phyloP scores from a whole-genome alignment of 2,797 vertebrate species.

The Micromesistius poutassou region DNA sequence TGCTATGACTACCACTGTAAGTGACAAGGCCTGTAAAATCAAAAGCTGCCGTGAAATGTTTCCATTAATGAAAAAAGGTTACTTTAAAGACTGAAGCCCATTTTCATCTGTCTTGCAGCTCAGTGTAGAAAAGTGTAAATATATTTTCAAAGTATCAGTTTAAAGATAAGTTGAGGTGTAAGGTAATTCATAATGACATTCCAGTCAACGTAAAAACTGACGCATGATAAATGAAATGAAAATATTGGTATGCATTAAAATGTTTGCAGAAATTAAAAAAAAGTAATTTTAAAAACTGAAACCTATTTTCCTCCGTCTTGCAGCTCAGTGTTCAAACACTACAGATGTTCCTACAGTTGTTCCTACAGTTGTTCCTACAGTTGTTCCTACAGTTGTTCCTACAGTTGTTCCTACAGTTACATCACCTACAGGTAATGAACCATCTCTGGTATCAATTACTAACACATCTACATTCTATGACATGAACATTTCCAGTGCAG shows the following conservation, averaged over 20 bases:
- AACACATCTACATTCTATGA: slow-evolving; percentile 6
- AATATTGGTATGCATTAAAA: neutral
- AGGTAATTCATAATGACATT: neutral
- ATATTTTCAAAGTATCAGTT: neutral
- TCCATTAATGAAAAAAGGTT: neutral
- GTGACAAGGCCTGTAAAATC: slow-evolving; percentile 13
- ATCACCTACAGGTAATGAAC: slow-evolving; percentile 10
- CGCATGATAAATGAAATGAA: neutral
- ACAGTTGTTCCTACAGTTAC: too few species aligned
- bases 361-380: too few species aligned
- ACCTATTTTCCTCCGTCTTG: slow-evolving; percentile 1
- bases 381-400: too few species aligned
- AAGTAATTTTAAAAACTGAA: neutral
- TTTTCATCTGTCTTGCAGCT: too few species aligned
- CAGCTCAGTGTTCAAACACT: neutral
- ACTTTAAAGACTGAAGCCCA: neutral
- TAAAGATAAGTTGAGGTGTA: neutral
- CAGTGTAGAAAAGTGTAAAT: neutral
- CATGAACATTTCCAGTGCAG: neutral
- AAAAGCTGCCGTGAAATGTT: neutral
- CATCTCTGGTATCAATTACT: neutral
- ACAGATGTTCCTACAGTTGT: neutral
- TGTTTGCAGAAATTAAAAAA: neutral
- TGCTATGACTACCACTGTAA: slow-evolving; percentile 55
- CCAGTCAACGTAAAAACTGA: neutral